Conservation (phyloP, 2,797 vertebrate genomes). For the Denticeps clupeoides region DNA sequence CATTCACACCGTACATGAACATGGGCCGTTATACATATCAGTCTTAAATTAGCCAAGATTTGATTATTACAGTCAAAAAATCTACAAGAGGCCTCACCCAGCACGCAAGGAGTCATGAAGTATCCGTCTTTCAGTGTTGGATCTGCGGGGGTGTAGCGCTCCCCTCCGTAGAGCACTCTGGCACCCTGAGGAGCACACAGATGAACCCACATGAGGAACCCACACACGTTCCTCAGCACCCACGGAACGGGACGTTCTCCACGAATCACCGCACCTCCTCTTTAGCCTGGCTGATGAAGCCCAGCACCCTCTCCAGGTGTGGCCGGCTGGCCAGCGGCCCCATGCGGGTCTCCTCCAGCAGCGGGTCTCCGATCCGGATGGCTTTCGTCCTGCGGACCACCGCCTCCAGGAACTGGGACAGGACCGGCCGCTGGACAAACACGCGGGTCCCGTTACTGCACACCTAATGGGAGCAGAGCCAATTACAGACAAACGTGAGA, state of each 20-base stretch:
- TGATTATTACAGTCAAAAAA: too few relatives aligned
- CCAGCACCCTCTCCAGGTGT: constrained; percentile 80
- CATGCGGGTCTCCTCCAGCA: constrained; percentile 84
- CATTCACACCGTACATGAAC: neutral
- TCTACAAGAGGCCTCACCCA: constrained; percentile 56
- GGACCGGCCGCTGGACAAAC: constrained; percentile 78
- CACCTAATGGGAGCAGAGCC: constrained; percentile 59
- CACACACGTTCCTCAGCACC: too few relatives aligned
- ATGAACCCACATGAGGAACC: neutral
- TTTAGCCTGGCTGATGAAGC: constrained; percentile 73
- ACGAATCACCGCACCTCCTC: constrained; percentile 60
- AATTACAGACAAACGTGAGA: neutral
- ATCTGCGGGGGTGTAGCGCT: constrained; percentile 67
- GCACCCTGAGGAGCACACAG: constrained; percentile 65
- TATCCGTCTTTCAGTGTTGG: constrained; percentile 77
- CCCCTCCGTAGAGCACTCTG: constrained; percentile 78
- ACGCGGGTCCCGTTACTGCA: constrained; percentile 92
- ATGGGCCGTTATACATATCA: neutral
- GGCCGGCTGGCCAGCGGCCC: constrained; percentile 78
- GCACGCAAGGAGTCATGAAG: constrained; percentile 87
- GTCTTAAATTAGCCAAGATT: neutral
- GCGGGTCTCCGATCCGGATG: constrained; percentile 82
- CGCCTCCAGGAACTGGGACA: constrained; percentile 70
- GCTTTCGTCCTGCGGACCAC: constrained; percentile 75
- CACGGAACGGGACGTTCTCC: neutral